Evolutionary conservation across 2,797 vertebrate species (phyloP).

Genomic region (Typhlichthys eigenmanni): DNA sequence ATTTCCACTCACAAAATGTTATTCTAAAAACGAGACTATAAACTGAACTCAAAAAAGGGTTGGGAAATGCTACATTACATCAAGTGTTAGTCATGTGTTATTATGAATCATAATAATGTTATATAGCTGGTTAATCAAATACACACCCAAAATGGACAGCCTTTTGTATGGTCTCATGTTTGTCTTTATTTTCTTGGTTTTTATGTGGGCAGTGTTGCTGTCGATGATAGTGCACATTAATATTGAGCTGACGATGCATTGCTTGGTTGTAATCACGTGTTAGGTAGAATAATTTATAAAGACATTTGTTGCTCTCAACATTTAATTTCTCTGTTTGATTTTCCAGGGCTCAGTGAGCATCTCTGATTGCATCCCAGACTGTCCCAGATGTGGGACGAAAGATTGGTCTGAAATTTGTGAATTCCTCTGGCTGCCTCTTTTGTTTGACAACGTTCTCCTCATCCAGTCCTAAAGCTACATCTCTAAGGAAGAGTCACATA

Average conservation of each 20-base stretch:
- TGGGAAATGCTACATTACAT: not conserved
- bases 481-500: conserved; percentile 30
- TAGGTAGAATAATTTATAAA: not conserved
- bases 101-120: not conserved
- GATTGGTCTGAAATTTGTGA: conserved; percentile 50
- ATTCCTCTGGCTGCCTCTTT: conserved; percentile 41
- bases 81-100: conserved; percentile 17
- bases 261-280: not conserved
- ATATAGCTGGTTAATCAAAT: no score
- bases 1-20: no score
- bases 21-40: no score
- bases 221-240: not conserved
- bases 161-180: conserved; percentile 5
- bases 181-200: not conserved
- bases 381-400: conserved; percentile 65
- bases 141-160: conserved; percentile 21
- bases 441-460: conserved; percentile 18
- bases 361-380: conserved; percentile 22
- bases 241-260: not conserved
- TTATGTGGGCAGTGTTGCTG: not conserved
- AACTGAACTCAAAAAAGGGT: no score
- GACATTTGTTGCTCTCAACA: not conserved
- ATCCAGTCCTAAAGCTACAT: conserved; percentile 27
- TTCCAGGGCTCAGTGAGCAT: conserved; percentile 25
- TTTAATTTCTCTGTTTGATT: conserved; percentile 1